Conservation (phyloP, 1,140 invertebrate genomes). For the Drosophila bifasciata region DNA sequence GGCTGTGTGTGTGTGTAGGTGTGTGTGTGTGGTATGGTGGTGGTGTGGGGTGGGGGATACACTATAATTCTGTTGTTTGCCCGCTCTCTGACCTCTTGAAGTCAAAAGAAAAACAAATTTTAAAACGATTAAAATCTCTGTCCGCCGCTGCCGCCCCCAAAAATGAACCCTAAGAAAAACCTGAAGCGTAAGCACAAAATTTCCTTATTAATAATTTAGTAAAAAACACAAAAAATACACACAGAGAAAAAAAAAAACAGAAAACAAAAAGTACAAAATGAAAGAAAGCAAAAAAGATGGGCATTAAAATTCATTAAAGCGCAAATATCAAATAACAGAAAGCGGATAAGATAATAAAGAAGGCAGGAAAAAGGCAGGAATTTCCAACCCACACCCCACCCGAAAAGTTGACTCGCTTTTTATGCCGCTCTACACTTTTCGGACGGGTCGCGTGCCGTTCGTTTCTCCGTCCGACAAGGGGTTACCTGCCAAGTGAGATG, state of each 20-base stretch:
- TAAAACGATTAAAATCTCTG: slow-evolving; percentile 58
- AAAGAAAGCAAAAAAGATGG: slow-evolving; percentile 16
- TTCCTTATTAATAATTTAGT: slow-evolving; percentile 73
- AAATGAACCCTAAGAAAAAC: slow-evolving; percentile 16
- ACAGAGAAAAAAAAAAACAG: no score
- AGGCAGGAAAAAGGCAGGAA: not conserved
- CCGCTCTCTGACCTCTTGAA: not conserved
- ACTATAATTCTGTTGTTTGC: no score
- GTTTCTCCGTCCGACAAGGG: slow-evolving; percentile 36
- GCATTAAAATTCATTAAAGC: slow-evolving; percentile 69
- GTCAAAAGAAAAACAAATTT: slow-evolving; percentile 25
- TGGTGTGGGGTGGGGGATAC: not conserved
- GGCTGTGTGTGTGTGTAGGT: slow-evolving; percentile 6
- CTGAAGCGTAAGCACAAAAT: slow-evolving; percentile 60
- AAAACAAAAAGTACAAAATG: slow-evolving; percentile 14
- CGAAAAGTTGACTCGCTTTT: slow-evolving; percentile 1
- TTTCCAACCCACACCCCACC: no score
- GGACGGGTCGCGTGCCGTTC: not conserved
- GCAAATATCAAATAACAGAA: slow-evolving; percentile 62
- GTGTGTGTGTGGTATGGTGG: not conserved
- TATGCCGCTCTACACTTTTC: not conserved
- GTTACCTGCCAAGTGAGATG: slow-evolving; percentile 48
- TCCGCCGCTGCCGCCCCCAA: not conserved
- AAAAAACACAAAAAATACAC: slow-evolving; percentile 11
- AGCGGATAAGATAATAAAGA: slow-evolving; percentile 45